Evolutionary conservation across 2,113 vertebrate genomes (phyloP), one percentile per base, ranked within the genome.

Genomic region (Corvus moneduloides): DNA sequence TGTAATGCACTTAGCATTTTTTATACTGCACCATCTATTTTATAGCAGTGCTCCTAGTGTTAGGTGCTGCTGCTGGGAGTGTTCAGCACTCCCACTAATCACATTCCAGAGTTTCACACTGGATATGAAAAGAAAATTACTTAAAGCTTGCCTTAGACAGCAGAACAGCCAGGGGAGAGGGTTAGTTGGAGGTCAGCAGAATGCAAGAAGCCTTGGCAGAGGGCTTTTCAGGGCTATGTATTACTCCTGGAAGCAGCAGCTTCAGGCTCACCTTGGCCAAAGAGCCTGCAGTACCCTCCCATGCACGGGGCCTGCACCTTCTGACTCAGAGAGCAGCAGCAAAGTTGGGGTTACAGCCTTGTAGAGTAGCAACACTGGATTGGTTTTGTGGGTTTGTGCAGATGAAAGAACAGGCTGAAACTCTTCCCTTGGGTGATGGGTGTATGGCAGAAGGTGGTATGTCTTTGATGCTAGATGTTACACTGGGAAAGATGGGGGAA

Each of bases 371-470:
- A 4, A 71, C 18, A 21, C 24, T 39, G 26, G n/a, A 26, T 28
- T 41, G 39, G 8, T 12, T 41, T 9, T 22, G 54, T 41, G 69
- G 11, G 32, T 33, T 74, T 43, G 8, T 63, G 28, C 23, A 55
- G 46, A 17, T 6, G 12, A 66, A 52, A 81, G 43, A 62, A 62
- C 0, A 2, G 55, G 17, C 21, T 62, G 69, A 74, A 62, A 59
- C 7, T 46, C 33, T 33, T 63, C 39, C 48, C 33, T 67, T 56
- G 30, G 16, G 13, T 48, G 69, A 69, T 4, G 27, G 48, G 24
- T 13, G 6, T 24, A 54, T 0, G 3, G 30, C n/a, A 58, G 49
- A 75, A 56, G 22, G 43, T 1, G 1, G 51, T 2, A n/a, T 46
- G 28, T 30, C 48, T 90, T 56, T 27, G n/a, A 85, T 32, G 39